Conservation (phyloP, 2,888 invertebrate genomes). For the Capitulum mitella region DNA sequence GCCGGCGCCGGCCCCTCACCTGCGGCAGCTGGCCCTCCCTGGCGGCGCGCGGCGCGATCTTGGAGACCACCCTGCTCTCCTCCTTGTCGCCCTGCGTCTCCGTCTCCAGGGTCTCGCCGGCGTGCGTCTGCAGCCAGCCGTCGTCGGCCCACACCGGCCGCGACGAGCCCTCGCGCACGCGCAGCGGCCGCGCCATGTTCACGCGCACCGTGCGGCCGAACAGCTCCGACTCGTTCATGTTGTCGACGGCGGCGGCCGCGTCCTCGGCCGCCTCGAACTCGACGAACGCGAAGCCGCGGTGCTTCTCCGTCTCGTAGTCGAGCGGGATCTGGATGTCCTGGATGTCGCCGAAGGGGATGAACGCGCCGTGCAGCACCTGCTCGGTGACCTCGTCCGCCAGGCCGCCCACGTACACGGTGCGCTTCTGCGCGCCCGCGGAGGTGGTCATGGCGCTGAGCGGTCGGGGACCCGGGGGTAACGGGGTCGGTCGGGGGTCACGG, state of each 20-base stretch:
- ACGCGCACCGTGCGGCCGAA: conserved; percentile 94
- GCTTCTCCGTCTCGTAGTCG: conserved; percentile 95
- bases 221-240: conserved; percentile 97
- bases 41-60: neutral
- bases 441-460: neutral
- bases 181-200: conserved; percentile 93
- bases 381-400: conserved; percentile 93
- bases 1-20: conserved; percentile 11
- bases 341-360: conserved; percentile 97
- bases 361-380: conserved; percentile 89
- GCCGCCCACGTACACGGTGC: conserved; percentile 53
- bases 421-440: conserved; percentile 5
- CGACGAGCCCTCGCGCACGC: conserved; percentile 90
- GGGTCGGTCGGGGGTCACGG: too few species aligned
- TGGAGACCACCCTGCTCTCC: neutral
- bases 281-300: conserved; percentile 97
- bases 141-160: conserved; percentile 98
- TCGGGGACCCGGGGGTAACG: too few species aligned
- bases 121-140: conserved; percentile 94
- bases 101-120: conserved; percentile 52
- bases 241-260: conserved; percentile 97
- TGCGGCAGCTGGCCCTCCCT: conserved; percentile 10
- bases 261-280: conserved; percentile 97
- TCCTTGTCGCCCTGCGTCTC: conserved; percentile 37
- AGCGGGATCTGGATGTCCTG: conserved; percentile 82